Evolutionary conservation across 1,140 invertebrate species (phyloP), one percentile per base, ranked within the genome.

Genomic region (Lepidurus couesii): DNA sequence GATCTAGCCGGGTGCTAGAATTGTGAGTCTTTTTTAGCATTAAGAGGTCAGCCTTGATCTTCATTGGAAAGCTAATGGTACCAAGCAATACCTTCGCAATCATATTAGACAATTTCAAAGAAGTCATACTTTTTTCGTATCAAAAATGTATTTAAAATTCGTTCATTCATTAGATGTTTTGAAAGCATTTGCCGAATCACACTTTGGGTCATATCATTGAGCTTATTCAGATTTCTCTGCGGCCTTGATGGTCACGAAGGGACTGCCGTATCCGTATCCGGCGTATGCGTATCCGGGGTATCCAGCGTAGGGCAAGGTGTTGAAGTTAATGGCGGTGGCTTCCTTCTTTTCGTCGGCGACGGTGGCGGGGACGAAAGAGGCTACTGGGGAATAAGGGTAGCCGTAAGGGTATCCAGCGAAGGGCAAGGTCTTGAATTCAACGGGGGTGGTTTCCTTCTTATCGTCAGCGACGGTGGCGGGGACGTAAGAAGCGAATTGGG

Each of bases 221-320:
- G 53, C 21, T 65, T 65, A 65, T 65, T 65, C 53, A 21, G 53
- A 65, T 65, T 65, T 65, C 53, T 65, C 53, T 13, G 13, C n/a
- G 53, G 53, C 7, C 53, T 65, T 65, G 53, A 65, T n/a, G n/a
- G 53, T 13, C 16, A 65, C 53, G 53, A 65, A 65, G 53, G 53
- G 53, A 7, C 16, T n/a, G 4, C 16, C 53, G 53, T 65, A 65
- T 13, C 53, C 53, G 16, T n/a, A 43, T 34, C 34, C 34, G 2
- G 73, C 7, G 53, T 65, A 65, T 13, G n/a, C 53, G 16, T n/a
- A 43, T 34, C 34, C 34, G 2, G 73, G 21, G 13, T 47, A 73
- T 24, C 7, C 77, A n/a, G 77, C 77, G 44, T 77, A 77, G 13
- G 45, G 77, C 44, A 43, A 53, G 34, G 45, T 73, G 42, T 42